Percentiles rank a stretch among this genome's conserved stretches.
phyloP scores from a whole-genome alignment of 92 coral and sea anemone genomes.

The Palythoa caribaeorum region DNA sequence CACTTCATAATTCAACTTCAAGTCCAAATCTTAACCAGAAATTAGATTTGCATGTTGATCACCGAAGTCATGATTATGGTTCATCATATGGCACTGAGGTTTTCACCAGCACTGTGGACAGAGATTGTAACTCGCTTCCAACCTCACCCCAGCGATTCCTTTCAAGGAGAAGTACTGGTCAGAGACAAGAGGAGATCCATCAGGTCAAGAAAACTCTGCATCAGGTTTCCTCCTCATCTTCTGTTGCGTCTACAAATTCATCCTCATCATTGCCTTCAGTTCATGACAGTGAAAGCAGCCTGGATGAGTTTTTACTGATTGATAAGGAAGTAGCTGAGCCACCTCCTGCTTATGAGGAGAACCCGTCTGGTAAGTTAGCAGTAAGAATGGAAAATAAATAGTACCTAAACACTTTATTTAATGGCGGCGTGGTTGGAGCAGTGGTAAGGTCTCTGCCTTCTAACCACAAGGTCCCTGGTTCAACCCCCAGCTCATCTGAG shows the following conservation, averaged over 20 bases:
- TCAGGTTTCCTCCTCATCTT: constrained; percentile 5
- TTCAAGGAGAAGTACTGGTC: constrained; percentile 12
- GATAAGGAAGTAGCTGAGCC: constrained; percentile 20
- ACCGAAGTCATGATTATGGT: constrained; percentile 3
- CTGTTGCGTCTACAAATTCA: constrained; percentile 19
- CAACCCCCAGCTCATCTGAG: too few species aligned
- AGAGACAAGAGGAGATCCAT: constrained; percentile 21
- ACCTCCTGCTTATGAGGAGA: constrained; percentile 60
- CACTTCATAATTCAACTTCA: constrained; percentile 52
- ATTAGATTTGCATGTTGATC: not conserved
- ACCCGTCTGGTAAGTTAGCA: not conserved
- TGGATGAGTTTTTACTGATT: constrained; percentile 42
- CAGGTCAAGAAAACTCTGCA: not conserved
- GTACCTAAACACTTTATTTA: too few species aligned
- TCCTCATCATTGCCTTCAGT: constrained; percentile 51
- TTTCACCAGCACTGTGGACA: constrained; percentile 1
- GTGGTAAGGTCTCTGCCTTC: too few species aligned
- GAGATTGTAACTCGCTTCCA: constrained; percentile 63
- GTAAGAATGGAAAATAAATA: not conserved
- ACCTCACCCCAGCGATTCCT: constrained; percentile 58
- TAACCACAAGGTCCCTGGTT: too few species aligned
- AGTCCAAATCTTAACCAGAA: constrained; percentile 67
- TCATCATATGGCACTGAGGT: constrained; percentile 21
- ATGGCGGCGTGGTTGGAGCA: too few species aligned
- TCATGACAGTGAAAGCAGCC: constrained; percentile 55